Conservation (phyloP, 2,113 vertebrate species). For the Bos taurus region ARS-UCD2.0 NC_037328.1:112509001-112509500, state of each 20-base stretch:
- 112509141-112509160: not conserved
- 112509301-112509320: not conserved
- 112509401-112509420: not conserved
- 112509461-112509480: not conserved
- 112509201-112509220: not conserved
- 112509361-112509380: not conserved
- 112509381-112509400: not conserved
- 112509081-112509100: not conserved
- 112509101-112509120: not conserved
- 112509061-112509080: not conserved
- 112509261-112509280: not conserved
- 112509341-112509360: not conserved
- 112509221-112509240: slow-evolving; percentile 17
- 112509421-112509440: not conserved
- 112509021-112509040: not conserved
- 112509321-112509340: not conserved
- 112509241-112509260: slow-evolving; percentile 25
- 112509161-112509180: not conserved
- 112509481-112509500: not conserved
- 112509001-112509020: not conserved
- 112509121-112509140: not conserved
- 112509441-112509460: not conserved
- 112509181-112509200: not conserved
- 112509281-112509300: slow-evolving; percentile 59
- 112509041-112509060: not conserved